A percentile compares a stretch with the other conserved stretches of the same genome.
Conservation (phyloP, 2,888 invertebrate genomes). For the Bhutanitis thaidina region DNA sequence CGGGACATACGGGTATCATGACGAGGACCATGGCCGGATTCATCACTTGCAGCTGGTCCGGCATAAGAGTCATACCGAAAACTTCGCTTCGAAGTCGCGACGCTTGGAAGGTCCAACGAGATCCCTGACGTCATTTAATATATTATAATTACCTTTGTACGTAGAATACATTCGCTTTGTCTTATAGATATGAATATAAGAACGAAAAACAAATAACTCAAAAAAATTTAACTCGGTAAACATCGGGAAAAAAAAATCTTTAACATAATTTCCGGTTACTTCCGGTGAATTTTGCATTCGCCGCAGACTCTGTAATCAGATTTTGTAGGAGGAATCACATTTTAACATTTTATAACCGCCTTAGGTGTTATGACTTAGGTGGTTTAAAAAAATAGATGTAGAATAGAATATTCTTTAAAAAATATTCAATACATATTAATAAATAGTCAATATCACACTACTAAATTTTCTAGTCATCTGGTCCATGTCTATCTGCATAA, state of each 20-base stretch:
- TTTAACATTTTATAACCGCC: background rate
- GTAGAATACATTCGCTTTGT: too few relatives aligned
- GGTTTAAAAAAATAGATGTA: too few relatives aligned
- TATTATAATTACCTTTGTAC: too few relatives aligned
- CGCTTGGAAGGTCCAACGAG: constrained; percentile 89
- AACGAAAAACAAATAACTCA: background rate
- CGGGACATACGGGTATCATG: constrained; percentile 83
- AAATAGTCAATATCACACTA: too few relatives aligned
- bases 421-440: too few relatives aligned
- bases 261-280: background rate
- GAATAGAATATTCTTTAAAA: too few relatives aligned
- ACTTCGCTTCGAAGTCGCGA: constrained; percentile 83
- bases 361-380: too few relatives aligned
- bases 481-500: too few relatives aligned
- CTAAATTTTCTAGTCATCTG: too few relatives aligned
- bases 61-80: constrained; percentile 76
- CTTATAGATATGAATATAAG: too few relatives aligned
- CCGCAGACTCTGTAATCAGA: background rate
- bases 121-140: constrained; percentile 67
- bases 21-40: constrained; percentile 86
- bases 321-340: background rate
- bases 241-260: background rate
- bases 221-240: background rate
- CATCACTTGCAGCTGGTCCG: constrained; percentile 90
- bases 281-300: background rate